Evolutionary conservation across 2,888 invertebrate species (phyloP), one percentile per base, ranked within the genome.

Genomic region (Hipparchia sbordonii): DNA sequence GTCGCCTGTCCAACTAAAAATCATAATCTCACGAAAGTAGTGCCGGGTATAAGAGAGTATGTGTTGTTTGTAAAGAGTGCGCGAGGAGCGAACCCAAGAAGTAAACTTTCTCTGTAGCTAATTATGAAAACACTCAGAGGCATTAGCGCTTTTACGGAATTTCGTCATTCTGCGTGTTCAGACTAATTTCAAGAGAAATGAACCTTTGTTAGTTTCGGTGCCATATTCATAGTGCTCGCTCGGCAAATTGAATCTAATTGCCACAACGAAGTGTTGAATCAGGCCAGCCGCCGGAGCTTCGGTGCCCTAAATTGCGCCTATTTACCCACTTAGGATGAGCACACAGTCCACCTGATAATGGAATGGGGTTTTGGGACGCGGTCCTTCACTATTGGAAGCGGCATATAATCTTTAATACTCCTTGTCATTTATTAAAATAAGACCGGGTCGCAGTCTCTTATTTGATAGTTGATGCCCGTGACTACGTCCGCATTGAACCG

Each of bases 241-340:
- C 84, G 87, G 85, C 89, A 91, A 93, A 93, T 93, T 92, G 91
- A 89, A 88, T 89, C 92, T 93, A 92, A 93, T 93, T 93, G 93
- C 91, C 88, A 84, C 90, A 92, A 92, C 88, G 88, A 92, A 92
- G 92, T 90, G 92, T 91, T 90, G 93, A 92, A 92, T 92, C 90
- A 91, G 92, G 85, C 91, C 85, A 86, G 79, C 84, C 82, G 81
- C 77, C 79, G 80, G 74, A 79, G 80, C 80, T 80, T 83, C 84
- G 82, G 82, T 87, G 91, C 87, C 90, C 92, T 90, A 87, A 92
- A 93, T 92, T 90, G 87, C 82, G 80, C 87, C 89, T 89, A 92
- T 92, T 92, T 92, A 90, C 90, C 86, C 89, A 91, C 87, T 91
- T 89, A 89, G 84, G 87, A 88, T 82, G 86, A 86, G 84, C 86